Evolutionary conservation across 2,797 vertebrate species (phyloP), one percentile per base, ranked within the genome.

Genomic region (Furcifer pardalis): DNA sequence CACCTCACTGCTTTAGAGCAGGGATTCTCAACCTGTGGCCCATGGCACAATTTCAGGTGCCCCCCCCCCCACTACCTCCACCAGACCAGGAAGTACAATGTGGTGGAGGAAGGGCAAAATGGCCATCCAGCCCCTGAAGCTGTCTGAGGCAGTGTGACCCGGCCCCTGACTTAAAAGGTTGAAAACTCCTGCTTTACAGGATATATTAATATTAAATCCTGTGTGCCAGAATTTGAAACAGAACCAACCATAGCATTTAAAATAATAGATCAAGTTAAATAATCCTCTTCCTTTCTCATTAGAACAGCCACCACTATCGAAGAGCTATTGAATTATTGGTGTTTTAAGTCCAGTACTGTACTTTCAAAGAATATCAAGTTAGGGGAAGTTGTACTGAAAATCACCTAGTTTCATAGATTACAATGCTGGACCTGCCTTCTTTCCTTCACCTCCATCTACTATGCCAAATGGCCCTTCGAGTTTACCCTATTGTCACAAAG

Each of bases 1-100:
- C 56, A 71, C 66, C 84, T 77, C 4, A 77, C 84, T 91, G 75
- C 77, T 81, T 75, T 30, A 44, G 17, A 68, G 2, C n/a, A n/a
- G n/a, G n/a, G n/a, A n/a, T n/a, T n/a, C n/a, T n/a, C n/a, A n/a
- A n/a, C n/a, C n/a, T n/a, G n/a, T n/a, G n/a, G n/a, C n/a, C n/a
- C n/a, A n/a, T n/a, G n/a, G n/a, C n/a, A n/a, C n/a, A n/a, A n/a
- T n/a, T n/a, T n/a, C n/a, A n/a, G n/a, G n/a, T n/a, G n/a, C n/a
- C n/a, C n/a, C n/a, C n/a, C n/a, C n/a, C n/a, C n/a, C n/a, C n/a
- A n/a, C n/a, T n/a, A n/a, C n/a, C n/a, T n/a, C n/a, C n/a, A n/a
- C n/a, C n/a, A n/a, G n/a, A n/a, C n/a, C n/a, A n/a, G n/a, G n/a
- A n/a, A n/a, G n/a, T n/a, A n/a, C n/a, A n/a, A n/a, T n/a, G n/a